Conservation (phyloP, 2,113 vertebrate species). For the Semnornis frantzii region DNA sequence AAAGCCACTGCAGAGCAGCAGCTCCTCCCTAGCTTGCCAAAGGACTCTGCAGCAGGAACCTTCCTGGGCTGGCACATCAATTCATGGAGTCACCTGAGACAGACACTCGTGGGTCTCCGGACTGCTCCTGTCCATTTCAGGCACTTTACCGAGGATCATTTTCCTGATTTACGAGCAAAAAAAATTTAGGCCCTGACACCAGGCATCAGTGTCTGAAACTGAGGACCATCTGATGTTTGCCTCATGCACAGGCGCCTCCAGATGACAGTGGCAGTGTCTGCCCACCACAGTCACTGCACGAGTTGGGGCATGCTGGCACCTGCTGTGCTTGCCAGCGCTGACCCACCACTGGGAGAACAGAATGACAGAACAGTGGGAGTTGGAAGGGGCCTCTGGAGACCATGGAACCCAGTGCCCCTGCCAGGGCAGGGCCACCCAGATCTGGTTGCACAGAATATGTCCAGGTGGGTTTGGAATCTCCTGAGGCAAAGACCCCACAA, state of each 20-base stretch:
- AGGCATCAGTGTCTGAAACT: background rate
- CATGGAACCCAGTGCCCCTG: too few species aligned
- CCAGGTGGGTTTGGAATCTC: too few species aligned
- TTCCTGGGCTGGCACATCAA: background rate
- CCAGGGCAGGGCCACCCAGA: too few species aligned
- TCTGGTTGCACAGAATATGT: too few species aligned
- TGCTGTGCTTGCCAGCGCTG: accelerated
- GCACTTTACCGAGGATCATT: background rate
- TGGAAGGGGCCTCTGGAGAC: too few species aligned
- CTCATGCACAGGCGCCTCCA: background rate
- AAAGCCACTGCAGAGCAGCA: background rate
- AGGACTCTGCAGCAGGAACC: background rate
- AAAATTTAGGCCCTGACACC: background rate
- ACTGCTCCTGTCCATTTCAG: background rate
- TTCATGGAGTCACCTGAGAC: background rate
- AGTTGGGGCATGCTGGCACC: accelerated
- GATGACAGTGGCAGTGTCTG: background rate
- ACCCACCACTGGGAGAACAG: background rate
- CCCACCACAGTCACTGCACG: background rate
- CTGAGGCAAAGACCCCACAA: too few species aligned
- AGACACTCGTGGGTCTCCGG: background rate
- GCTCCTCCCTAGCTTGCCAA: background rate
- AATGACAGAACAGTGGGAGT: too few species aligned
- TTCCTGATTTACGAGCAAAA: background rate
- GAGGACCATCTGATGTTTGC: accelerated